phyloP scores from a whole-genome alignment of 2,113 vertebrate species.

The Lepisosteus osseus region DNA sequence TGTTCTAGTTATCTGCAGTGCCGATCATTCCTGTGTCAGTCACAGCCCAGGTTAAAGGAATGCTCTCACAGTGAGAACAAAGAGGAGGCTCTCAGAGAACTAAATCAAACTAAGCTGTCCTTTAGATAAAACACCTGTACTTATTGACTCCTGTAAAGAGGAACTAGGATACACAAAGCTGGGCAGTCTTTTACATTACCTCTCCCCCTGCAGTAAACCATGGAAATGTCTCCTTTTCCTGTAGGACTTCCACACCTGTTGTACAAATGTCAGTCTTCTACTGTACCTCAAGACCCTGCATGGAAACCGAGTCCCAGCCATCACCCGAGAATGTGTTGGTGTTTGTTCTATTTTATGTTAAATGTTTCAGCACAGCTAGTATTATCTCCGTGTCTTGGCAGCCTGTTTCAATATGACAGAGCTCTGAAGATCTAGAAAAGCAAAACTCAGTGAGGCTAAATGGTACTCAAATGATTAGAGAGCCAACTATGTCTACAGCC shows the following conservation, averaged over 20 bases:
- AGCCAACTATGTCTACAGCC: slow-evolving; percentile 42
- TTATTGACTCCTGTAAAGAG: too few relatives aligned
- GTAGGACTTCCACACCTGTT: not conserved
- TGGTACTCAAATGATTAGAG: slow-evolving; percentile 45
- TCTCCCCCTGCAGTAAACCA: too few relatives aligned
- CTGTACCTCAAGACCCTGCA: not conserved
- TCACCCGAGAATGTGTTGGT: slow-evolving; percentile 36
- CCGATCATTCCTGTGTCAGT: not conserved
- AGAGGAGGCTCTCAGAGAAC: too few relatives aligned
- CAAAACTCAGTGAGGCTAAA: not conserved
- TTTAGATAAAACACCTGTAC: too few relatives aligned
- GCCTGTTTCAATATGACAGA: too few relatives aligned
- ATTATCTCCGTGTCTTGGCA: too few relatives aligned
- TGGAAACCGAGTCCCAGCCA: slow-evolving; percentile 49
- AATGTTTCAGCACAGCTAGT: slow-evolving; percentile 11
- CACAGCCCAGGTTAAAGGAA: not conserved
- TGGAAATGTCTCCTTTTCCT: too few relatives aligned
- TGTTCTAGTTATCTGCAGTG: not conserved
- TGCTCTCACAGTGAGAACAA: too few relatives aligned
- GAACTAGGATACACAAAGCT: too few relatives aligned
- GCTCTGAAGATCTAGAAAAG: not conserved
- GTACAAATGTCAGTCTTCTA: not conserved
- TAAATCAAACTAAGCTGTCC: too few relatives aligned
- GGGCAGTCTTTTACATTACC: too few relatives aligned
- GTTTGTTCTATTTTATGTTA: slow-evolving; percentile 50